Evolutionary conservation across 2,888 invertebrate species (phyloP).

Genomic region (Ernsta delagoae): DNA sequence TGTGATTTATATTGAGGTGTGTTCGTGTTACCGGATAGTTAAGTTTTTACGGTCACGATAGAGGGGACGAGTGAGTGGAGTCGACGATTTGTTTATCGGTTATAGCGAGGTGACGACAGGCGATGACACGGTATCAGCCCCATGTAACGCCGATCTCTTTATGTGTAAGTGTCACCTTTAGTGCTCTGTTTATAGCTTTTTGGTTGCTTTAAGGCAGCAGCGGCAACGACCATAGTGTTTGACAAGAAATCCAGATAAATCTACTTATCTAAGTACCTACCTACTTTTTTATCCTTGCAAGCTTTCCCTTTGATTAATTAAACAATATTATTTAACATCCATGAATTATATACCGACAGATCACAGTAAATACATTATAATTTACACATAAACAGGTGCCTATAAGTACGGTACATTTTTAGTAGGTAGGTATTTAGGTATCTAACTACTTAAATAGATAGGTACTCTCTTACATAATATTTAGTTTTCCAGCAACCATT

Average conservation of each 20-base stretch:
- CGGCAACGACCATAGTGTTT: constrained; percentile 40
- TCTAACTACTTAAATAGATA: too few relatives aligned
- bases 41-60: constrained; percentile 80
- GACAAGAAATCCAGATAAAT: constrained; percentile 9
- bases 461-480: too few relatives aligned
- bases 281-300: too few relatives aligned
- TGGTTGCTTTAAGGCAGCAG: constrained; percentile 59
- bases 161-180: constrained; percentile 79
- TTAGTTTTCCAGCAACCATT: not conserved
- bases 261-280: not conserved
- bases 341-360: too few relatives aligned
- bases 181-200: constrained; percentile 74
- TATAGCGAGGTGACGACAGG: constrained; percentile 72
- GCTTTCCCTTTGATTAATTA: too few relatives aligned
- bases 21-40: constrained; percentile 80
- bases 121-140: constrained; percentile 68
- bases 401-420: too few relatives aligned
- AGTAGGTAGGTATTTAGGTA: too few relatives aligned
- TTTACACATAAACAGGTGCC: too few relatives aligned
- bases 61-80: constrained; percentile 68
- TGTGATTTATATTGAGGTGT: constrained; percentile 78
- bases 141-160: constrained; percentile 71
- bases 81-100: constrained; percentile 78
- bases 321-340: too few relatives aligned
- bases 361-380: too few relatives aligned